A percentile compares a stretch with the other conserved stretches of the same genome.
Evolutionary conservation across 2,888 invertebrate genomes (phyloP).

Genomic region (Blastobasis lacticolella): DNA sequence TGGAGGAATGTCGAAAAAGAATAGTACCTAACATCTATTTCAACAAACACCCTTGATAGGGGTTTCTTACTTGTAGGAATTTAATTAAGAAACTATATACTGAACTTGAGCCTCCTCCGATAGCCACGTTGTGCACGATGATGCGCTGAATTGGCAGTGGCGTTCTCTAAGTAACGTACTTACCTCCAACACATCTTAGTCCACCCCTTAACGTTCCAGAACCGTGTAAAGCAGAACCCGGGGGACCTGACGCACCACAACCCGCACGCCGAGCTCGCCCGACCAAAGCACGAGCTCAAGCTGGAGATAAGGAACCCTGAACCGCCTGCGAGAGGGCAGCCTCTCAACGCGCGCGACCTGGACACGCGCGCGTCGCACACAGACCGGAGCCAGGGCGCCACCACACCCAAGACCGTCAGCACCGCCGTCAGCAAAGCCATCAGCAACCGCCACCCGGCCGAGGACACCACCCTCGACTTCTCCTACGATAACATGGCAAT

Average conservation of each 20-base stretch:
- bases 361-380: slow-evolving; percentile 55
- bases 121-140: no score
- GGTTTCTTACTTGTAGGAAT: no score
- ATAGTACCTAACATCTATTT: no score
- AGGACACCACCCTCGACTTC: slow-evolving; percentile 84
- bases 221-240: slow-evolving; percentile 61
- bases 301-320: slow-evolving; percentile 59
- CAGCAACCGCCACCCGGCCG: slow-evolving; percentile 82
- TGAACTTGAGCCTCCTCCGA: no score
- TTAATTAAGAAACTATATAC: no score
- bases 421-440: slow-evolving; percentile 82
- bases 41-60: no score
- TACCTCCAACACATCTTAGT: not conserved
- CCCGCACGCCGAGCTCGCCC: slow-evolving; percentile 61
- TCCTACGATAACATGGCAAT: slow-evolving; percentile 87
- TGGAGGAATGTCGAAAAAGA: no score
- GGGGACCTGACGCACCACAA: slow-evolving; percentile 61
- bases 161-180: no score
- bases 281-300: slow-evolving; percentile 55
- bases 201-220: slow-evolving; percentile 32
- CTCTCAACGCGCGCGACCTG: slow-evolving; percentile 52
- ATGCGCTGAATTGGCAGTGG: no score
- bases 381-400: slow-evolving; percentile 72
- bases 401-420: slow-evolving; percentile 78
- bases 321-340: slow-evolving; percentile 50